Percentiles rank a stretch among this genome's conserved stretches.
Conservation (phyloP, 2,797 vertebrate genomes). For the Mus spretus region DNA sequence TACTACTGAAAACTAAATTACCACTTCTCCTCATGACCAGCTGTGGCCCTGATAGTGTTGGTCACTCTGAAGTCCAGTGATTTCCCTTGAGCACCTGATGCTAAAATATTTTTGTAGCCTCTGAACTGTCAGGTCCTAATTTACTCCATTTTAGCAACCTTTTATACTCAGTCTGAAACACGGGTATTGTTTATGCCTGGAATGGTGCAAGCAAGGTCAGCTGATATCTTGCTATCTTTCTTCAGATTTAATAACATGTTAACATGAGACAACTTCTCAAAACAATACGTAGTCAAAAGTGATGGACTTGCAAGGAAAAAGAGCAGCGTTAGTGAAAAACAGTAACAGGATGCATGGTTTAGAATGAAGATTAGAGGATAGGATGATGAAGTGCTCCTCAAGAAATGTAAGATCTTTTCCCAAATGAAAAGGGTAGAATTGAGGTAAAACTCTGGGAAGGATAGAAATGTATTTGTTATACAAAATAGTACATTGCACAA, state of each 20-base stretch:
- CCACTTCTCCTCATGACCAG: not conserved
- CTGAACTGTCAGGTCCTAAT: not conserved
- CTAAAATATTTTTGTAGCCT: not conserved
- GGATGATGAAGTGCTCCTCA: not conserved
- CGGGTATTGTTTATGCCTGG: not conserved
- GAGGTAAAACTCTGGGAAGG: not conserved
- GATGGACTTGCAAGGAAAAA: not conserved
- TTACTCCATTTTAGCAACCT: not conserved
- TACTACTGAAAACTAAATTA: not conserved
- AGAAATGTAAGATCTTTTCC: not conserved
- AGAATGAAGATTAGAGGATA: slow-evolving; percentile 46
- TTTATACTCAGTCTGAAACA: not conserved
- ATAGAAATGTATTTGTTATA: not conserved
- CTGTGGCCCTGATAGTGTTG: not conserved
- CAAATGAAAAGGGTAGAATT: not conserved
- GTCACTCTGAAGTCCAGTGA: not conserved
- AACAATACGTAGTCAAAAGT: slow-evolving; percentile 12
- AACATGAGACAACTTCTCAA: not conserved
- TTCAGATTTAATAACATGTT: not conserved
- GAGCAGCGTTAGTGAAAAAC: not conserved
- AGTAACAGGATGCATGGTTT: not conserved
- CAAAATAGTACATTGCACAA: not conserved
- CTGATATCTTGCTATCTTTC: not conserved
- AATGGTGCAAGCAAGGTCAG: not conserved
- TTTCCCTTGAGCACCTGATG: not conserved